These are phyloP conservation scores for Podiceps cristatus DNA, from an alignment of 2,113 vertebrate species.

Conservation along the genomic window DNA sequence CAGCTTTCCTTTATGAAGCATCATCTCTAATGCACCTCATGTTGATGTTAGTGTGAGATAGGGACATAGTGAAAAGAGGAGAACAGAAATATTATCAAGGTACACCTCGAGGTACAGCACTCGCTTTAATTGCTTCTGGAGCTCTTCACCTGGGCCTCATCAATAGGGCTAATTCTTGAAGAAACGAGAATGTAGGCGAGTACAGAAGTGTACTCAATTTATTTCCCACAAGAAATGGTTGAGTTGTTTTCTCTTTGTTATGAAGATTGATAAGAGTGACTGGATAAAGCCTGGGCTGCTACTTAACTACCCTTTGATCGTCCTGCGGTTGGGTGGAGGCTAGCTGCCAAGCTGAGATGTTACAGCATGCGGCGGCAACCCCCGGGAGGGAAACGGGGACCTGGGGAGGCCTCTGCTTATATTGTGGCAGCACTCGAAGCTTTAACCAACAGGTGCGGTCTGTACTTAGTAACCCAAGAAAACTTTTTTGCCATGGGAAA, in stretches of 20 bases:
- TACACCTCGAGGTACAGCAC: slow-evolving; percentile 1
- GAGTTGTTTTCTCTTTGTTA: slow-evolving; percentile 46
- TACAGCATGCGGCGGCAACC: not conserved
- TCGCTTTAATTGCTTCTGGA: slow-evolving; percentile 72
- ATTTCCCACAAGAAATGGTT: slow-evolving; percentile 37
- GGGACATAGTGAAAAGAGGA: not conserved
- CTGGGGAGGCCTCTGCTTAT: accelerated
- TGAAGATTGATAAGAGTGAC: slow-evolving; percentile 31
- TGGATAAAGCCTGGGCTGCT: slow-evolving; percentile 12
- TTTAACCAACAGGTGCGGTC: not conserved
- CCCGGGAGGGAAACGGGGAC: not conserved
- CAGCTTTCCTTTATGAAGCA: not conserved
- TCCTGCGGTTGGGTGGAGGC: not conserved
- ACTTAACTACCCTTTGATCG: not conserved
- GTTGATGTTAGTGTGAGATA: slow-evolving; percentile 4
- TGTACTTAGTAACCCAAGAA: not conserved
- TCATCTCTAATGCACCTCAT: not conserved
- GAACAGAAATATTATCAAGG: slow-evolving; percentile 11
- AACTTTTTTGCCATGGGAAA: not conserved
- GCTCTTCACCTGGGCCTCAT: slow-evolving; percentile 37
- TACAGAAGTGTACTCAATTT: slow-evolving; percentile 49
- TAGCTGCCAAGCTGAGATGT: not conserved
- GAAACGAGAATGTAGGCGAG: slow-evolving; percentile 35
- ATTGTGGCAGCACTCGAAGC: not conserved
- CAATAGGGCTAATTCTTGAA: slow-evolving; percentile 58